These are phyloP conservation scores for Drosophila barbarae DNA, from an alignment of 2,888 invertebrate species.

Conservation along the genomic window DNA sequence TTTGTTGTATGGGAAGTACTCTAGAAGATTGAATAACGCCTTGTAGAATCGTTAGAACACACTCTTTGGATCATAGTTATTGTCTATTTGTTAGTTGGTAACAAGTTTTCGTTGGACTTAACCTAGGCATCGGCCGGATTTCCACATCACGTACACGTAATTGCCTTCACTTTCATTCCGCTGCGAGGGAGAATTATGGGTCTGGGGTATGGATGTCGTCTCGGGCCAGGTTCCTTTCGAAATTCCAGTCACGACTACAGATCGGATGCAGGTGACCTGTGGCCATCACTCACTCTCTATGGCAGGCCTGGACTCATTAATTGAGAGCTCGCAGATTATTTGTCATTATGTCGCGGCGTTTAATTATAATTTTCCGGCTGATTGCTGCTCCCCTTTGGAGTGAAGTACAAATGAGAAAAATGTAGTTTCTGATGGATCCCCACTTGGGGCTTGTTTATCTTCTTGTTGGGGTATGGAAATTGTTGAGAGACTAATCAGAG, in stretches of 20 bases:
- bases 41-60: background rate
- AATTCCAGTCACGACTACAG: constrained; percentile 55
- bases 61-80: background rate
- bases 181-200: constrained; percentile 39
- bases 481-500: constrained; percentile 7
- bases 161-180: constrained; percentile 53
- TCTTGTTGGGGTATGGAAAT: constrained; percentile 14
- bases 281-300: constrained; percentile 6
- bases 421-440: background rate
- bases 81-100: background rate
- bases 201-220: constrained; percentile 18
- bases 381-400: background rate
- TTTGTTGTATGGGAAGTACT: background rate
- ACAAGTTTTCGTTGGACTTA: background rate
- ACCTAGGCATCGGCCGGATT: constrained; percentile 1
- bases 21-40: background rate
- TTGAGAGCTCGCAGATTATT: constrained; percentile 41
- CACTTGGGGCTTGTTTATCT: constrained; percentile 4
- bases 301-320: constrained; percentile 31
- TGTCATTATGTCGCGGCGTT: constrained; percentile 36
- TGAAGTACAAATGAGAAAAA: constrained; percentile 15
- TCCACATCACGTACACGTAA: constrained; percentile 23
- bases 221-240: constrained; percentile 26
- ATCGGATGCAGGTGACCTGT: constrained; percentile 21
- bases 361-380: constrained; percentile 43